Conservation (phyloP, 2,113 vertebrate genomes). For the Grantiella picta region DNA sequence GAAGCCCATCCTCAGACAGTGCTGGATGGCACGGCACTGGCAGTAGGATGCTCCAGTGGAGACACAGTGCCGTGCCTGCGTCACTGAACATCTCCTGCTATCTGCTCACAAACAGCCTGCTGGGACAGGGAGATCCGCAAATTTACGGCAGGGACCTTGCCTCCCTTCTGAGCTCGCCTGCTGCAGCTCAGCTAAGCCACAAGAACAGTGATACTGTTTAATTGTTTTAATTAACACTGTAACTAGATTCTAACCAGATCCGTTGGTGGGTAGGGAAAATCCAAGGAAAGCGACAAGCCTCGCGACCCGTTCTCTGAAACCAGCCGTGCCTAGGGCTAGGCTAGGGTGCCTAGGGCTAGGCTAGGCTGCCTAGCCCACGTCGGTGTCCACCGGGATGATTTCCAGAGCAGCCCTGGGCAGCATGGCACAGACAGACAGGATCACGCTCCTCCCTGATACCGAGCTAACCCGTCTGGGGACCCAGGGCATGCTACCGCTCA, state of each 20-base stretch:
- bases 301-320: not conserved
- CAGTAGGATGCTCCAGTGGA: not conserved
- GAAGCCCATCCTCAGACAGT: fast-evolving
- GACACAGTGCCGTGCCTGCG: not conserved
- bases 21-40: not conserved
- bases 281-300: not conserved
- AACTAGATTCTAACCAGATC: not conserved
- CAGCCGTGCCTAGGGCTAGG: not conserved
- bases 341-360: not conserved
- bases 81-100: not conserved
- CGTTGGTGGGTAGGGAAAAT: not conserved
- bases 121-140: fast-evolving
- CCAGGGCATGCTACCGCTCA: not conserved
- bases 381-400: not conserved
- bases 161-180: not conserved
- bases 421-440: not conserved
- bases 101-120: not conserved
- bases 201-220: not conserved
- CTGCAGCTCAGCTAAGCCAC: not conserved
- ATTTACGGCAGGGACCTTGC: not conserved
- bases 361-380: not conserved
- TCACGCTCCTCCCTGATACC: not conserved
- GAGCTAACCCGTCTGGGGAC: not conserved
- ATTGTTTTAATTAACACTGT: not conserved
- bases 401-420: not conserved